Evolutionary conservation across 2,113 vertebrate species (phyloP), one percentile per base, ranked within the genome.

Genomic region (Thamnophis sirtalis): DNA sequence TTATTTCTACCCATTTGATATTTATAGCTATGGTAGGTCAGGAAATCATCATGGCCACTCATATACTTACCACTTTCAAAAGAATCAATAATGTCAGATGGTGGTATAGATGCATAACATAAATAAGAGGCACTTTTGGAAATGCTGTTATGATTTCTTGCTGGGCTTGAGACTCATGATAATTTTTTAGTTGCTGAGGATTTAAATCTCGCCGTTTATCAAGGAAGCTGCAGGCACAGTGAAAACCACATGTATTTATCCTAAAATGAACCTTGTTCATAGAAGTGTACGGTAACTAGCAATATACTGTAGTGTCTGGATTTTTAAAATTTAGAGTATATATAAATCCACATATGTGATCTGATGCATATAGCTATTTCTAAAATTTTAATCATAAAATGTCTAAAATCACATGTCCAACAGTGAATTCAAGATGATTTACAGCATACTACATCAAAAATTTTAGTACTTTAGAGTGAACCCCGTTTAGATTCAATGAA

Each of bases 211-310:
- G 63, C 1, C 73, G 26, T 5, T 21, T 89, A 5, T n/a, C 21
- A 48, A 0, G 0, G 3, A 63, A 93, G 26, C 49, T 87, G n/a
- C 19, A 55, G 55, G 13, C 43, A 49, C 49, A 49, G n/a, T 38
- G 33, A 68, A 87, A 91, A 48, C n/a, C n/a, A 58, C 38, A 33
- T 88, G 68, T 93, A 68, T 92, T 90, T 84, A 26, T 22, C 87
- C 24, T 21, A 24, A 53, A 88, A 93, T 1, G 0, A 26, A 28
- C 19, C 86, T 91, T 68, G 0, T 0, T 87, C 89, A 28, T 49
- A 0, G 0, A 89, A 88, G 17, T 0, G 0, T 13, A 43, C 73
- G 84, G 51, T 91, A 21, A 50, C 87, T 88, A 54, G 85, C 73
- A n/a, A 58, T 13, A 43, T 90, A 58, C 7, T 58, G 8, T 26